A percentile compares a stretch with the other conserved stretches of the same genome.
phyloP scores from a whole-genome alignment of 2,797 vertebrate genomes.

The Channallabes apus region DNA sequence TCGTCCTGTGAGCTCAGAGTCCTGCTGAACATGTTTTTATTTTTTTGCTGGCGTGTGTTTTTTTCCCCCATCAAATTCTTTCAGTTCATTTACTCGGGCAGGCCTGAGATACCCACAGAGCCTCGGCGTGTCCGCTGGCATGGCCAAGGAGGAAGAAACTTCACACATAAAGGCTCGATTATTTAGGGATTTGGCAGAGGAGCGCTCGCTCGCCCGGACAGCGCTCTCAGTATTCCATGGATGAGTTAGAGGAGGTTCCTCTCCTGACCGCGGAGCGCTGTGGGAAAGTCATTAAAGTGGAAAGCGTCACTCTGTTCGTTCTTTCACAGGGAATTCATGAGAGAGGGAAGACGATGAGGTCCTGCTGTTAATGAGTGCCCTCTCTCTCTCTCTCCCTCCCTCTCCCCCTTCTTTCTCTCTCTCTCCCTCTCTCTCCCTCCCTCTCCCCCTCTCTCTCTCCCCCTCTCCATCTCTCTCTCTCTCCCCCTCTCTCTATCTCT shows the following conservation, averaged over 20 bases:
- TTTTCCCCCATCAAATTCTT: not conserved
- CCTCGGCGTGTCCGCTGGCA: not conserved
- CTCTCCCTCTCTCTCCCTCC: not conserved
- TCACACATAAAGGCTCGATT: slow-evolving; percentile 74
- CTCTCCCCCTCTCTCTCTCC: no score
- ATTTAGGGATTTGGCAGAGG: slow-evolving; percentile 72
- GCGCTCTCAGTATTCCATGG: slow-evolving; percentile 70
- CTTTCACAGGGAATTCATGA: slow-evolving; percentile 67
- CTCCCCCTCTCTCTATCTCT: slow-evolving; percentile 21
- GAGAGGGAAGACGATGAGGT: slow-evolving; percentile 62
- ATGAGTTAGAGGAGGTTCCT: slow-evolving; percentile 59
- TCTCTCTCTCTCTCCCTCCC: slow-evolving; percentile 10
- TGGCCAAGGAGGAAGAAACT: slow-evolving; percentile 27
- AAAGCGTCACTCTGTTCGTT: slow-evolving; percentile 75
- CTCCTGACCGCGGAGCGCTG: slow-evolving; percentile 58
- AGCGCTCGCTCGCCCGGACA: slow-evolving; percentile 60
- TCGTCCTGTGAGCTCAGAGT: not conserved
- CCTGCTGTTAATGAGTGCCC: slow-evolving; percentile 68
- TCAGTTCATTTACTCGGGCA: not conserved
- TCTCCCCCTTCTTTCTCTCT: slow-evolving; percentile 32
- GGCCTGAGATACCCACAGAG: slow-evolving; percentile 42
- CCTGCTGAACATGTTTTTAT: not conserved
- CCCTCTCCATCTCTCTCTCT: slow-evolving; percentile 25
- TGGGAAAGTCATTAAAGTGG: slow-evolving; percentile 82
- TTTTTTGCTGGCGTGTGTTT: not conserved